Conservation (phyloP, 1,140 invertebrate species). For the Frieseomelitta varia region DNA sequence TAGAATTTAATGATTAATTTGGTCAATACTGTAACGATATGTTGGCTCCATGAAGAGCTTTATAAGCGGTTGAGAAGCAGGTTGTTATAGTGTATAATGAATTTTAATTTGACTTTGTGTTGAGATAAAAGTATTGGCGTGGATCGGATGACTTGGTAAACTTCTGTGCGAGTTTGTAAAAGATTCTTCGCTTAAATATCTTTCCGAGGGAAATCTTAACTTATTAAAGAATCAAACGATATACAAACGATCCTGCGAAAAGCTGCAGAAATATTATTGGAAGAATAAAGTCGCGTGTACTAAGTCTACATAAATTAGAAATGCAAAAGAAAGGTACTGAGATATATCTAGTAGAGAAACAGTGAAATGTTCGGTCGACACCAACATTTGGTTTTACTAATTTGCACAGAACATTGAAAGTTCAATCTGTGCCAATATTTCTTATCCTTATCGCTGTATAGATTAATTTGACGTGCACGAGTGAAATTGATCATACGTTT, state of each 20-base stretch:
- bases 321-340: too few relatives aligned
- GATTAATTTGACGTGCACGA: not conserved
- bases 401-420: not conserved
- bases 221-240: too few relatives aligned
- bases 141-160: not conserved
- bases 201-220: not conserved
- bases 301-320: too few relatives aligned
- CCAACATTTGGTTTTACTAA: not conserved
- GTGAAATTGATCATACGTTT: not conserved
- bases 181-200: not conserved
- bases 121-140: not conserved
- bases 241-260: too few relatives aligned
- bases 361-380: too few relatives aligned
- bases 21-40: not conserved
- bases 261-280: too few relatives aligned
- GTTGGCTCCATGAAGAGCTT: too few relatives aligned
- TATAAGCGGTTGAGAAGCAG: too few relatives aligned
- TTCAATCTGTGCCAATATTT: not conserved
- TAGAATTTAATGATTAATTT: not conserved
- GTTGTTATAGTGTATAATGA: too few relatives aligned
- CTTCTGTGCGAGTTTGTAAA: not conserved
- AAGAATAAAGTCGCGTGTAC: too few relatives aligned
- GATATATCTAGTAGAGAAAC: too few relatives aligned
- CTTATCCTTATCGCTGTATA: not conserved
- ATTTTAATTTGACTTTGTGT: too few relatives aligned